Percentiles rank a stretch among this genome's conserved stretches.
Conservation (phyloP, 2,797 vertebrate species). For the Sylvilagus floridanus region DNA sequence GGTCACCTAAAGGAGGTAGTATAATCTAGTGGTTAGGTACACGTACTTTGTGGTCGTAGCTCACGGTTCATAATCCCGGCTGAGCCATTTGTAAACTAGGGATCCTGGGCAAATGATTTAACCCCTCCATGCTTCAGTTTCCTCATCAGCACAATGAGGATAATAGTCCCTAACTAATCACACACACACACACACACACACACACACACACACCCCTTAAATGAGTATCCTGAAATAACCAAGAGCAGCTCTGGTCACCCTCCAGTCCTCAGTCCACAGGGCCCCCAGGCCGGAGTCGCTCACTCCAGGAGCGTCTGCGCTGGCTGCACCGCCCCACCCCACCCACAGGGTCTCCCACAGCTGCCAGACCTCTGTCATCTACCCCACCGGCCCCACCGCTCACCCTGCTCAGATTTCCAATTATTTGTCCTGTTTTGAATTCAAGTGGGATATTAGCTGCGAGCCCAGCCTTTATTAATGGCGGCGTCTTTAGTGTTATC, state of each 20-base stretch:
- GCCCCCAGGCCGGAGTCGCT: background rate
- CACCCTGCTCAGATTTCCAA: slow-evolving; percentile 82
- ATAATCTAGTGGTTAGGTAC: too few relatives aligned
- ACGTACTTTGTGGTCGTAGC: background rate
- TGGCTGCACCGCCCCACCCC: background rate
- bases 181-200: background rate
- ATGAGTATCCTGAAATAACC: background rate
- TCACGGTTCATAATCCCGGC: background rate
- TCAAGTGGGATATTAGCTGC: slow-evolving; percentile 76
- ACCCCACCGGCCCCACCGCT: slow-evolving; percentile 18
- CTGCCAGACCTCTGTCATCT: slow-evolving; percentile 82
- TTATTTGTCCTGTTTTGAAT: slow-evolving; percentile 83
- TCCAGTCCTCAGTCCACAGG: background rate
- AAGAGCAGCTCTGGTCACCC: background rate
- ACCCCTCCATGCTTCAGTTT: background rate
- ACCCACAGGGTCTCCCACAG: slow-evolving; percentile 68
- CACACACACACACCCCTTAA: background rate
- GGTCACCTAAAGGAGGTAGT: too few relatives aligned
- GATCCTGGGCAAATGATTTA: background rate
- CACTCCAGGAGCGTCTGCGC: slow-evolving; percentile 22
- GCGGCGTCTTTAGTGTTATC: slow-evolving; percentile 70
- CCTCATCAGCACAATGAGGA: background rate
- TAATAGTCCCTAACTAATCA: background rate
- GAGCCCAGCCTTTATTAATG: slow-evolving; percentile 77
- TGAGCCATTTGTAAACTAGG: background rate